Evolutionary conservation across 2,113 vertebrate species (phyloP).

Genomic region (Apodemus speciosus): DNA sequence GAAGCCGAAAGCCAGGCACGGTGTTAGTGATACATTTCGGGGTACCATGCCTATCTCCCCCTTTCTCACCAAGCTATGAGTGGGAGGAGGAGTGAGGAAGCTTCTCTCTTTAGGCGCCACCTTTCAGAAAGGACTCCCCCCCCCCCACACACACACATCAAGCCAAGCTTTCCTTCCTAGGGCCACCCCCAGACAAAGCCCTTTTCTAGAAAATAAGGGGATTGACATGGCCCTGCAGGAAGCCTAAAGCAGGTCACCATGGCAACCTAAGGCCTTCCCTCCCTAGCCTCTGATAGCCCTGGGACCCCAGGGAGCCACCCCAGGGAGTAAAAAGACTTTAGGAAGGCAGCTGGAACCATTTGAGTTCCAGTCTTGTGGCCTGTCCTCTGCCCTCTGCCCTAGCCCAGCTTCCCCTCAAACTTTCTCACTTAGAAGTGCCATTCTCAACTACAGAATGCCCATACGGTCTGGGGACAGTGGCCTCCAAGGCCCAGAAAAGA

Average conservation of each 20-base stretch:
- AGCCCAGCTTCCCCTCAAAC: not conserved
- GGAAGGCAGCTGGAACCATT: not conserved
- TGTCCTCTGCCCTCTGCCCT: not conserved
- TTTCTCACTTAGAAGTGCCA: not conserved
- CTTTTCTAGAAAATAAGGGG: constrained; percentile 75
- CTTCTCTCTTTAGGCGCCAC: constrained; percentile 27
- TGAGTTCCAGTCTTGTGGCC: not conserved
- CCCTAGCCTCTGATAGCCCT: constrained; percentile 58
- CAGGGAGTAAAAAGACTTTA: constrained; percentile 55
- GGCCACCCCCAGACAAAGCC: constrained; percentile 75
- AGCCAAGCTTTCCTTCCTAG: constrained; percentile 63
- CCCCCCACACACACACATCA: not conserved
- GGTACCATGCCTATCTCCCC: not conserved
- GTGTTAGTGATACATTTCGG: not conserved
- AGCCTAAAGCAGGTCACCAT: constrained; percentile 66
- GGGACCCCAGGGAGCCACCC: constrained; percentile 56
- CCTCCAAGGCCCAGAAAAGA: not conserved
- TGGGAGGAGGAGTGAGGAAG: not conserved
- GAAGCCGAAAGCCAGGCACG: constrained; percentile 13
- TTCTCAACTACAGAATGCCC: not conserved
- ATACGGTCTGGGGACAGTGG: not conserved
- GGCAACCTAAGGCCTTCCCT: constrained; percentile 68
- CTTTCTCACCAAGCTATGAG: constrained; percentile 14
- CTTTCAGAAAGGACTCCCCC: constrained; percentile 45
- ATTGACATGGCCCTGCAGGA: constrained; percentile 76